Evolutionary conservation across 1,140 invertebrate genomes (phyloP).

Genomic region (Drosophila ironensis): DNA sequence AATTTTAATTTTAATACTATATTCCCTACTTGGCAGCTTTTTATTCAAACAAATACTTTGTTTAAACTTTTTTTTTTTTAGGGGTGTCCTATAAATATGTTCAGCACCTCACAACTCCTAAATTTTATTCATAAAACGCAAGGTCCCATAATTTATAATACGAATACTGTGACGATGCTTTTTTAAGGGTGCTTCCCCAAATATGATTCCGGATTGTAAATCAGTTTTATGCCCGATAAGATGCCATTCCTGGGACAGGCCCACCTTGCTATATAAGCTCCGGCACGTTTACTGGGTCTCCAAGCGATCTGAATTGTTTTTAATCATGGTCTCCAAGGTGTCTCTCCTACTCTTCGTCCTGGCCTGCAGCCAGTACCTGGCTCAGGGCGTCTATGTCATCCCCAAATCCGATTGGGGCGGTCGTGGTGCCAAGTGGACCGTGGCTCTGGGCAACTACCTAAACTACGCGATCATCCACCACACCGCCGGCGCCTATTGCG

Average conservation of each 20-base stretch:
- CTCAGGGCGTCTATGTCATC: conserved; percentile 77
- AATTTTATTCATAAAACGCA: too few species aligned
- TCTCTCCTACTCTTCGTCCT: conserved; percentile 42
- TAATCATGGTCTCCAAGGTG: conserved; percentile 44
- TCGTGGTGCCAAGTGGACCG: conserved; percentile 71
- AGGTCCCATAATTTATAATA: conserved; percentile 17
- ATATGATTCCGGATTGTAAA: conserved; percentile 12
- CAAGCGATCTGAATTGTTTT: conserved; percentile 7
- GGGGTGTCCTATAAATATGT: too few species aligned
- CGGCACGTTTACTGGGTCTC: neutral
- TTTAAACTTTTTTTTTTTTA: too few species aligned
- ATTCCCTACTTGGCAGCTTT: too few species aligned
- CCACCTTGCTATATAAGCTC: conserved; percentile 32
- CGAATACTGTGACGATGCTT: neutral
- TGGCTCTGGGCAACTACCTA: conserved; percentile 84
- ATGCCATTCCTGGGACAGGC: neutral
- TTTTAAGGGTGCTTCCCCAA: conserved; percentile 24
- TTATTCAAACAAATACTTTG: too few species aligned
- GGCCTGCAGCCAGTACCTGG: conserved; percentile 45
- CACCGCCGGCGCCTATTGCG: conserved; percentile 84
- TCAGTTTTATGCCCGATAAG: conserved; percentile 8
- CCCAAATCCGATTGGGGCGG: conserved; percentile 85
- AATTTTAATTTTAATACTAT: too few species aligned
- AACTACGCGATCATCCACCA: conserved; percentile 90
- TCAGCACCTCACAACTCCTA: too few species aligned